Evolutionary conservation across 2,113 vertebrate genomes (phyloP).

Genomic region (Nothobranchius furzeri): DNA sequence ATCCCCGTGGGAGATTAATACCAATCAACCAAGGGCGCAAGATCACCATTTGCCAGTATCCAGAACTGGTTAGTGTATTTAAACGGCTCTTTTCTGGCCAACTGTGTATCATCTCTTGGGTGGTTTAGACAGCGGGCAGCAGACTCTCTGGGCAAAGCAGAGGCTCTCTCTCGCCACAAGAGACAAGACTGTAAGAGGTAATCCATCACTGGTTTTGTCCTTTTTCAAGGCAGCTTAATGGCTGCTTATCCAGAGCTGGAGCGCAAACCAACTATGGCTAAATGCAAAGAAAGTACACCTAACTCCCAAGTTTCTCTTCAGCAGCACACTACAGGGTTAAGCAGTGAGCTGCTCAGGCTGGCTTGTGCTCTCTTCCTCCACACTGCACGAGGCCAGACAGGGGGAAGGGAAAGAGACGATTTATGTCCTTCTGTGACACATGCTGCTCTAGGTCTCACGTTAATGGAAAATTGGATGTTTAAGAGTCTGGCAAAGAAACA

Average conservation of each 20-base stretch:
- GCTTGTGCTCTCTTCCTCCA: conserved; percentile 76
- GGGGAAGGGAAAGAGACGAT: conserved; percentile 70
- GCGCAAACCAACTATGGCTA: background rate
- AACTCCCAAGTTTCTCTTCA: conserved; percentile 12
- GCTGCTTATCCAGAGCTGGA: conserved; percentile 46
- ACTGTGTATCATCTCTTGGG: conserved; percentile 62
- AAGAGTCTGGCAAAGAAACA: conserved; percentile 76
- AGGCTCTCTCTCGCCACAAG: conserved; percentile 59
- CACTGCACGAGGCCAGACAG: conserved; percentile 52
- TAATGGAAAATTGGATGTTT: conserved; percentile 79
- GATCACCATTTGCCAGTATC: conserved; percentile 53
- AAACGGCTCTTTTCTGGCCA: conserved; percentile 48
- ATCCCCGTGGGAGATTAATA: conserved; percentile 46
- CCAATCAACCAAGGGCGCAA: conserved; percentile 47
- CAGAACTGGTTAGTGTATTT: conserved; percentile 35
- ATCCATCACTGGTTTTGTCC: conserved; percentile 69
- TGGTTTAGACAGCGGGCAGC: conserved; percentile 60
- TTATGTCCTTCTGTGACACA: conserved; percentile 76
- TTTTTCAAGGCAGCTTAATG: conserved; percentile 57
- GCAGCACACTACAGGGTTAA: conserved; percentile 46
- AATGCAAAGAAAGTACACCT: background rate
- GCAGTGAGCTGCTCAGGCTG: conserved; percentile 53
- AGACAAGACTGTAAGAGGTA: conserved; percentile 64
- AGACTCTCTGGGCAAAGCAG: conserved; percentile 47
- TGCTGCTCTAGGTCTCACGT: conserved; percentile 75